Base-by-base conservation (phyloP, 92 coral and sea anemone species). In the Umimayanthus chanpuru region DNA sequence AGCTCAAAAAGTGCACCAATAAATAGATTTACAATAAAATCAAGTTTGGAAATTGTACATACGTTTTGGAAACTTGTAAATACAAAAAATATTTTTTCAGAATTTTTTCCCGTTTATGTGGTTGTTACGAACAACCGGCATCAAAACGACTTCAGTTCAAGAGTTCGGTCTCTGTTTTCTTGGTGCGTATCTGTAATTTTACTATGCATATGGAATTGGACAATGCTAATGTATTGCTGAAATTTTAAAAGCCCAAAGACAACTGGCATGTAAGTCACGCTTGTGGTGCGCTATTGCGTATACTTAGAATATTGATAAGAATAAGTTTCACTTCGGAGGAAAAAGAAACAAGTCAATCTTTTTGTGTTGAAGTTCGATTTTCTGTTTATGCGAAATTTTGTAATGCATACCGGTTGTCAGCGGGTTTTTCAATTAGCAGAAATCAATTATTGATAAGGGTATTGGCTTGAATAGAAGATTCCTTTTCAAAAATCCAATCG, bases 111-210 rank as follows among this genome's bases (percentile, higher is more conserved):
- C 16, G 4, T 32, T 18, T 8, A 10, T 50, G 43, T 50, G 70
- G 68, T 18, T 50, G 43, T 53, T 80, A 30, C 40, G 64, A 80
- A 43, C 38, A 74, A 25, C 67, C 26, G 21, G 12, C 29, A 18
- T 11, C 39, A 44, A 26, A 80, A 40, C 26, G 53, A 58, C 16
- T 28, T 79, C 82, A 47, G 49, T 61, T 6, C 28, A 80, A 38
- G 47, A 16, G 67, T 30, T 80, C 85, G 85, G 71, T 40, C 85
- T 32, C 44, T 80, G 73, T 80, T 80, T 39, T 36, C 53, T 75
- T 18, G 79, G 21, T 43, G 32, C 14, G 43, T 10, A 9, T 30
- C 39, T 39, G 47, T 39, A 20, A 38, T 18, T 9, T 1, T 61
- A 20, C 68, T 4, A 21, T 61, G 26, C 16, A 15, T 2, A 9